A percentile compares a stretch with the other conserved stretches of the same genome.
Evolutionary conservation across 2,797 vertebrate genomes (phyloP).

Genomic region (Enteromius afrohamiltoni): DNA sequence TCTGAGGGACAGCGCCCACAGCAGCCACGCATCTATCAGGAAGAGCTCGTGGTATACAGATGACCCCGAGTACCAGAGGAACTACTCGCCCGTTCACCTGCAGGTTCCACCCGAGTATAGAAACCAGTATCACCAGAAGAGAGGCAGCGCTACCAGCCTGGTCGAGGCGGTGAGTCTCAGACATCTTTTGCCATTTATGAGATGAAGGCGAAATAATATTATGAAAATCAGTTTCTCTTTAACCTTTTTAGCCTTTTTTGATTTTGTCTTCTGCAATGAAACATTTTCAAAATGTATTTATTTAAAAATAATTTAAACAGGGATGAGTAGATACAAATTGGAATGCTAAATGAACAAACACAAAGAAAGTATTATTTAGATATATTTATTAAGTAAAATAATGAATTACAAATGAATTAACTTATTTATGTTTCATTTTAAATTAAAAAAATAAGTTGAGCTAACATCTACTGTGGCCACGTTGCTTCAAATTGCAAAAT

Average conservation of each 20-base stretch:
- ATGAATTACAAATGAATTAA: not conserved
- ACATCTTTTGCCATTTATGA: not conserved
- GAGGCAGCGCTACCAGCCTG: constrained; percentile 95
- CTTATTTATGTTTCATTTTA: not conserved
- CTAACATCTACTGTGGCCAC: not conserved
- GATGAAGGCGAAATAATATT: not conserved
- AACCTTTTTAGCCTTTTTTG: not conserved
- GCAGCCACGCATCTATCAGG: constrained; percentile 89
- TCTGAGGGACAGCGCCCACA: constrained; percentile 83
- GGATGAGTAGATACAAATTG: not conserved
- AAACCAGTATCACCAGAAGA: constrained; percentile 93
- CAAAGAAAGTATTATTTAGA: not conserved
- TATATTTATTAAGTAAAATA: not conserved
- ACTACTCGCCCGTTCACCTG: constrained; percentile 90
- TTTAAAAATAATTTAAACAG: too few species aligned
- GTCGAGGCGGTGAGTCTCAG: constrained; percentile 92
- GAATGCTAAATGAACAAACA: not conserved
- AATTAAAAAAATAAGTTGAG: not conserved
- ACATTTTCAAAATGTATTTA: too few species aligned
- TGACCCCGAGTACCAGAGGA: constrained; percentile 88
- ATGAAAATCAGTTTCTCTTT: not conserved
- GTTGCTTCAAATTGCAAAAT: not conserved
- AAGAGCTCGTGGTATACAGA: constrained; percentile 99
- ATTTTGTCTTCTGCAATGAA: too few species aligned
- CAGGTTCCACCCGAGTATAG: constrained; percentile 90